A percentile compares a stretch with the other conserved stretches of the same genome.
These are phyloP conservation scores for Eulemur macaco DNA, from an alignment of 2,113 vertebrate genomes.

Conservation along the genomic window DNA sequence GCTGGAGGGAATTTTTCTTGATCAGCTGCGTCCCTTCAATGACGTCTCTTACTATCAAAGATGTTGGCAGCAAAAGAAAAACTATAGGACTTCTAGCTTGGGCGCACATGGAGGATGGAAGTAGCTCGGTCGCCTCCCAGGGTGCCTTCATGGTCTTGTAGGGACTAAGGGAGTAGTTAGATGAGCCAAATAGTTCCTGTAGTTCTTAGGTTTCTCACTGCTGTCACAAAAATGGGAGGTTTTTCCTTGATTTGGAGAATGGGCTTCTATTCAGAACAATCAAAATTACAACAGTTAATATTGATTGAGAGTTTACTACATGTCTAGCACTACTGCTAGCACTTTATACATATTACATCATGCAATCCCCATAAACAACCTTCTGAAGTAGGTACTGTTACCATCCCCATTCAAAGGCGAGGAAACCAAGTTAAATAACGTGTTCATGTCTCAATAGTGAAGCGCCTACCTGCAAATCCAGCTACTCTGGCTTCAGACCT, in stretches of 20 bases:
- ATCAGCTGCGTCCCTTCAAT: neutral
- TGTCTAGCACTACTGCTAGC: neutral
- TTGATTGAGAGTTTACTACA: neutral
- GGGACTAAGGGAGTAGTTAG: neutral
- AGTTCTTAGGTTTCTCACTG: neutral
- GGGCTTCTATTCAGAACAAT: neutral
- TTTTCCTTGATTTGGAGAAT: neutral
- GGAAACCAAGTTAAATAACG: neutral
- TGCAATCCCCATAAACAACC: neutral
- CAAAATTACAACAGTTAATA: neutral
- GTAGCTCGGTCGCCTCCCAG: neutral
- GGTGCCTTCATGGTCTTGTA: accelerated
- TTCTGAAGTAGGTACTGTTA: neutral
- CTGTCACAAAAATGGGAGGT: neutral
- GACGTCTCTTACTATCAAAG: neutral
- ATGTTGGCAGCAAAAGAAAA: neutral
- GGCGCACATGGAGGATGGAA: neutral
- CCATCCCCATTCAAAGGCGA: neutral
- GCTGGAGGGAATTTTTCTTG: neutral
- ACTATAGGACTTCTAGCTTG: neutral
- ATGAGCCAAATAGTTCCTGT: neutral
- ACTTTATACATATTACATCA: neutral
- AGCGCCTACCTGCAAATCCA: neutral
- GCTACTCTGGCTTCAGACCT: neutral
- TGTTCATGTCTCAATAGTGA: neutral